Evolutionary conservation across 2,888 invertebrate species (phyloP), one percentile per base, ranked within the genome.

Genomic region (Chromoteleia sp.): DNA sequence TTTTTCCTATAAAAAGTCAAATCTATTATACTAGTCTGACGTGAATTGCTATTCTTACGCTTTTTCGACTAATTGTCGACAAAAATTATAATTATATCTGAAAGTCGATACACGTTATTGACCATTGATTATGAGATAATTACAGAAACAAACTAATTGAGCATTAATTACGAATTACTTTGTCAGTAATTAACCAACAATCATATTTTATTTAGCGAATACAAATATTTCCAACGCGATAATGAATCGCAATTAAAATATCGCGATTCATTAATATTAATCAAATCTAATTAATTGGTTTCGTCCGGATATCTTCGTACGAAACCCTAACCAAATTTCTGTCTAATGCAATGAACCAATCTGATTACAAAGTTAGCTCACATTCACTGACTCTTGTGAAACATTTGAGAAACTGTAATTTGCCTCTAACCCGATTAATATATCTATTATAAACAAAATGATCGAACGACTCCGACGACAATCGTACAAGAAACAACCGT

Each of bases 121-220:
- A 74, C 43, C 74, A 65, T 45, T 74, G 45, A 63, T 67, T 75
- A 63, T 43, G 12, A 21, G 15, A 33, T 65, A 74, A 74, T 74
- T 74, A 56, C 56, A 45, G 54, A 39, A 65, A 74, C 65, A 45
- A 74, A 65, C 65, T 65, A 65, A 63, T 45, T 74, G 56, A 48
- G 19, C 17, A 43, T 56, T 74, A 63, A 74, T 74, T 74, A 74
- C 52, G 61, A 74, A 56, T 65, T 45, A 74, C 65, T 74, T 74
- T 48, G 45, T 21, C 56, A 33, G 45, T 65, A 54, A 74, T 74
- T 74, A 63, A n/a, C n/a, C n/a, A n/a, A n/a, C n/a, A n/a, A n/a
- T n/a, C n/a, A n/a, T n/a, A n/a, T n/a, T n/a, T n/a, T n/a, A n/a
- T n/a, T n/a, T n/a, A n/a, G n/a, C n/a, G n/a, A n/a, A n/a, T n/a